A percentile compares a stretch with the other conserved stretches of the same genome.
These are phyloP conservation scores for Corydoras maculifer DNA, from an alignment of 2,113 vertebrate genomes.

Conservation along the genomic window DNA sequence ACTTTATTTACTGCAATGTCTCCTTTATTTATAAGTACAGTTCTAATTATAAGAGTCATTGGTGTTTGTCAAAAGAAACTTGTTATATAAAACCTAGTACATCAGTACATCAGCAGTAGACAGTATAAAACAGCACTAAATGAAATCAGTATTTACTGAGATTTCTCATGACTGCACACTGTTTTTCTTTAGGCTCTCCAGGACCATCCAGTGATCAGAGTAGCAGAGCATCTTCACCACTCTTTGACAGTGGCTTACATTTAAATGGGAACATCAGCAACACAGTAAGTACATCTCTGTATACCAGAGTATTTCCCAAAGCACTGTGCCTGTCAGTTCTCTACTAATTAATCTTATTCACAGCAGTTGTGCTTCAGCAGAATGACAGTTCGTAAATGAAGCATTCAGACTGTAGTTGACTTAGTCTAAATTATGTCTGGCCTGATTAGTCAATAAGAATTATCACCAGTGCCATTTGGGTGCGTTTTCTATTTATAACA, in stretches of 20 bases:
- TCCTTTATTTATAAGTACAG: no score
- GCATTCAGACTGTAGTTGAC: conserved; percentile 8
- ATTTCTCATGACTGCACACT: not conserved
- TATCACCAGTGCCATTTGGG: not conserved
- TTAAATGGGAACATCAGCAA: conserved; percentile 78
- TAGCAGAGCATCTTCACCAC: conserved; percentile 79
- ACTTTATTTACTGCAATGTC: no score
- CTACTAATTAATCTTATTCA: conserved; percentile 16
- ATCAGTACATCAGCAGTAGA: no score
- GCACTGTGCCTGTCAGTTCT: not conserved
- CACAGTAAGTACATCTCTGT: conserved; percentile 66
- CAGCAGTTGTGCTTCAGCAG: not conserved
- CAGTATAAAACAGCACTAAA: no score
- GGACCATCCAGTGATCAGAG: conserved; percentile 76
- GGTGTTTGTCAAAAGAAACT: no score
- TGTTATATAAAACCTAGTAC: no score
- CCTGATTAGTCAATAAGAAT: conserved; percentile 4
- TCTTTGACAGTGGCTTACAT: conserved; percentile 89
- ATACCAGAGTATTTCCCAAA: not conserved
- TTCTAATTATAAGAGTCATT: no score
- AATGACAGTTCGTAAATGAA: conserved; percentile 26
- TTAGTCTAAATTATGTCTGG: not conserved
- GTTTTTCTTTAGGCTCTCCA: conserved; percentile 71
- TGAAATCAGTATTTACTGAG: no score
- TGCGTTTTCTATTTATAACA: conserved; percentile 11